A percentile compares a stretch with the other conserved stretches of the same genome.
Evolutionary conservation across 1,140 invertebrate genomes (phyloP).

Genomic region (Zaprionus inermis): DNA sequence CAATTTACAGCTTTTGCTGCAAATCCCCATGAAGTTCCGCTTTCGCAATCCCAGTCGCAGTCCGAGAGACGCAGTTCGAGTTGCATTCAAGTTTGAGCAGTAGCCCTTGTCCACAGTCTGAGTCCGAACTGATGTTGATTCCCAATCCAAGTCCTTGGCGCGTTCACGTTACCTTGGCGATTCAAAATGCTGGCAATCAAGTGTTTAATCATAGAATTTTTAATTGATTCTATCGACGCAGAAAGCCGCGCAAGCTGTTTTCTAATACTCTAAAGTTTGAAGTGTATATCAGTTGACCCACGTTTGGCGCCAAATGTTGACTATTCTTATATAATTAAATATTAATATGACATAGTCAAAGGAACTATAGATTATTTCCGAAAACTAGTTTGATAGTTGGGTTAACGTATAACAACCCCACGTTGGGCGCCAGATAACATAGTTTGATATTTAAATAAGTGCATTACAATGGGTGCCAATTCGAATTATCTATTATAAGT

Average conservation of each 20-base stretch:
- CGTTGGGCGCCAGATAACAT: too few relatives aligned
- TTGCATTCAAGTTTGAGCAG: conserved; percentile 1
- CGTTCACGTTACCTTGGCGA: conserved; percentile 63
- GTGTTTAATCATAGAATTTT: conserved; percentile 80
- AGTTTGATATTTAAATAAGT: neutral
- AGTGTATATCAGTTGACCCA: neutral
- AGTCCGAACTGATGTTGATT: too few relatives aligned
- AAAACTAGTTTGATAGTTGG: too few relatives aligned
- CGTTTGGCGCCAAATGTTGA: neutral
- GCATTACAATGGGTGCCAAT: too few relatives aligned
- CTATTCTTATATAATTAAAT: neutral
- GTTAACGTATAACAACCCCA: too few relatives aligned
- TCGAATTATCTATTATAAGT: too few relatives aligned
- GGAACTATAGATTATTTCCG: too few relatives aligned
- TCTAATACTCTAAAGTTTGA: neutral
- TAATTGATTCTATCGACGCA: conserved; percentile 73
- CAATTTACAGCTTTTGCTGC: conserved; percentile 2
- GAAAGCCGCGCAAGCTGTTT: conserved; percentile 33
- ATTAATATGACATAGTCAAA: neutral
- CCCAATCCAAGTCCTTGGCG: too few relatives aligned
- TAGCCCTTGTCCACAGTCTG: neutral
- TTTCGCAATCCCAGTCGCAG: neutral
- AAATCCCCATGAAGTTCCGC: conserved; percentile 8
- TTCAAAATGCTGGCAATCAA: conserved; percentile 74
- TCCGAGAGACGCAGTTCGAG: neutral